Percentiles rank a stretch among this genome's conserved stretches.
These are phyloP conservation scores for Myotis daubentonii DNA, from an alignment of 2,797 vertebrate species.

Conservation along the genomic window DNA sequence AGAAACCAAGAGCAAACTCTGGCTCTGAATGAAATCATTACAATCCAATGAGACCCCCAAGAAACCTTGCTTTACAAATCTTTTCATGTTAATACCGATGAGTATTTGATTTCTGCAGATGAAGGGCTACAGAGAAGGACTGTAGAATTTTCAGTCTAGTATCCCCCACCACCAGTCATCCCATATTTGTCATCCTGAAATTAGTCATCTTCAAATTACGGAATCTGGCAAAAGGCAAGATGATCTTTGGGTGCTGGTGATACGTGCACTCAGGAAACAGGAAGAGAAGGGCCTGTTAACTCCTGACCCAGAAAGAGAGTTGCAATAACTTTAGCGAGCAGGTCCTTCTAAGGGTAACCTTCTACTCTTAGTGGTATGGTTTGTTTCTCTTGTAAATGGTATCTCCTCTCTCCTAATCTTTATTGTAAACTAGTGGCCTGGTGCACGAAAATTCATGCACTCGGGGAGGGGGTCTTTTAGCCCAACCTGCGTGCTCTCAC, in stretches of 20 bases:
- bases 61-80: not conserved
- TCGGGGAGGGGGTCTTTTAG: no score
- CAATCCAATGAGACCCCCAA: not conserved
- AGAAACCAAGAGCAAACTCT: not conserved
- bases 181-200: slow-evolving; percentile 37
- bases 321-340: not conserved
- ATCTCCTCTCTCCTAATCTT: not conserved
- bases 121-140: not conserved
- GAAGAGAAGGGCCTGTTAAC: slow-evolving; percentile 37
- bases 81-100: not conserved
- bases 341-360: not conserved
- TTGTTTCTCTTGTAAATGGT: not conserved
- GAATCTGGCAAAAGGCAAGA: slow-evolving; percentile 33
- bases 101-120: not conserved
- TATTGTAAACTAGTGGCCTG: not conserved
- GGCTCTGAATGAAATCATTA: not conserved
- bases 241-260: not conserved
- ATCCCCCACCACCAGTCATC: not conserved
- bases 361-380: not conserved
- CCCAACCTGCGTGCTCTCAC: no score
- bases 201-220: slow-evolving; percentile 60
- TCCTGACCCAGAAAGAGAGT: not conserved
- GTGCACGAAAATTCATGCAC: no score
- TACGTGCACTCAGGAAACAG: slow-evolving; percentile 24
- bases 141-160: not conserved